Conservation (phyloP, 2,888 invertebrate genomes). For the Pachymerium ferrugineum region DNA sequence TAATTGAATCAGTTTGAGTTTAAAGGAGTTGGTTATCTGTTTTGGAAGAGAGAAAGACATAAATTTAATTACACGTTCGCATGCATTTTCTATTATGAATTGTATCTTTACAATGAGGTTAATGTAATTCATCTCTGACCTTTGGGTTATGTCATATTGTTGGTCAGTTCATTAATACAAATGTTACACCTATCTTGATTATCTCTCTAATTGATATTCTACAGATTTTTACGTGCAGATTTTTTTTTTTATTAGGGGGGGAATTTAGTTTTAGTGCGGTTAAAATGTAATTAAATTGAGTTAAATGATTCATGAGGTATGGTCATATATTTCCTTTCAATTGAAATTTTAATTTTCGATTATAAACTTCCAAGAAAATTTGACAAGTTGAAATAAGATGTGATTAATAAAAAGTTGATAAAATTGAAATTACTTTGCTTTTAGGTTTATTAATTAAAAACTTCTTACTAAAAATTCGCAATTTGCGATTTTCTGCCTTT, state of each 20-base stretch:
- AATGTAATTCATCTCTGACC: not conserved
- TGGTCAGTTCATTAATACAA: not conserved
- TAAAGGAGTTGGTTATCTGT: not conserved
- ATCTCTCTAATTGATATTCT: not conserved
- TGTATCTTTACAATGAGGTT: not conserved
- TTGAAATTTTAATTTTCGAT: too few relatives aligned
- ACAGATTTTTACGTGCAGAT: not conserved
- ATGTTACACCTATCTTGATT: not conserved
- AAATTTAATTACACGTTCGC: not conserved
- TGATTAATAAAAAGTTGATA: too few relatives aligned
- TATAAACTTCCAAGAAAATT: too few relatives aligned
- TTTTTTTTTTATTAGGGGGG: not conserved
- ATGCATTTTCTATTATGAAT: not conserved
- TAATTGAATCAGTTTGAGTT: not conserved
- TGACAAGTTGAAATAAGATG: too few relatives aligned
- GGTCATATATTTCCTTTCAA: too few relatives aligned
- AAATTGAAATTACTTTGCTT: too few relatives aligned
- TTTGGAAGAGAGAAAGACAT: not conserved
- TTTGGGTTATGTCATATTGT: not conserved
- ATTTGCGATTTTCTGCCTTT: too few relatives aligned
- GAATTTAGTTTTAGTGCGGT: too few relatives aligned
- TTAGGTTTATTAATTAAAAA: too few relatives aligned
- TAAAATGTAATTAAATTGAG: too few relatives aligned
- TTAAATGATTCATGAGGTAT: too few relatives aligned
- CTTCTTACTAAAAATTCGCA: too few relatives aligned